These are phyloP conservation scores for Petrocephalus sullivani DNA, from an alignment of 2,797 vertebrate species.

Conservation along the genomic window DNA sequence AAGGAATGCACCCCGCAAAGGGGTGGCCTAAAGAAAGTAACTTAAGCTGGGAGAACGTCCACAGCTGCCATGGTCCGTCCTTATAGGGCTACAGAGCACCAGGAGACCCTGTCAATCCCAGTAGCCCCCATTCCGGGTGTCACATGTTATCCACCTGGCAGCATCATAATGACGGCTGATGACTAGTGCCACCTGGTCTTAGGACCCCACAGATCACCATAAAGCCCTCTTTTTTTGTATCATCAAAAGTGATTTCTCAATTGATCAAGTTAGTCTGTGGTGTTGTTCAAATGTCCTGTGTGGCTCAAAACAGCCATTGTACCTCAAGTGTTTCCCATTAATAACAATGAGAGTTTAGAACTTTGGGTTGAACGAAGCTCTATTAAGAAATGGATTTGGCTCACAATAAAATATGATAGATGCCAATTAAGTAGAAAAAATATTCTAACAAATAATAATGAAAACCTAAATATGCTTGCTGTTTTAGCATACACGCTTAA, in stretches of 20 bases:
- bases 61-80: constrained; percentile 49
- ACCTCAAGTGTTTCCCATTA: background rate
- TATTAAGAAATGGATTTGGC: background rate
- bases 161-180: constrained; percentile 50
- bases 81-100: constrained; percentile 66
- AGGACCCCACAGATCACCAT: background rate
- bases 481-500: background rate
- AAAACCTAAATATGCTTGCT: background rate
- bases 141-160: constrained; percentile 23
- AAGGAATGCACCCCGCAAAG: constrained; percentile 51
- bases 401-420: background rate
- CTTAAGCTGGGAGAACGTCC: constrained; percentile 27
- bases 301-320: background rate
- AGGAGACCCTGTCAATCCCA: constrained; percentile 69
- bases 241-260: background rate
- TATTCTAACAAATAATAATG: background rate
- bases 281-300: background rate
- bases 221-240: background rate
- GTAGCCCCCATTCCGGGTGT: constrained; percentile 28
- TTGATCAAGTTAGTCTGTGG: background rate
- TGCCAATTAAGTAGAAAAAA: background rate
- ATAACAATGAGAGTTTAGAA: background rate
- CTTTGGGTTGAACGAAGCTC: background rate
- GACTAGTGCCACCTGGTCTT: constrained; percentile 40
- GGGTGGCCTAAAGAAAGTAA: constrained; percentile 39